Evolutionary conservation across 2,888 invertebrate genomes (phyloP).

Genomic region (Altica lythri): DNA sequence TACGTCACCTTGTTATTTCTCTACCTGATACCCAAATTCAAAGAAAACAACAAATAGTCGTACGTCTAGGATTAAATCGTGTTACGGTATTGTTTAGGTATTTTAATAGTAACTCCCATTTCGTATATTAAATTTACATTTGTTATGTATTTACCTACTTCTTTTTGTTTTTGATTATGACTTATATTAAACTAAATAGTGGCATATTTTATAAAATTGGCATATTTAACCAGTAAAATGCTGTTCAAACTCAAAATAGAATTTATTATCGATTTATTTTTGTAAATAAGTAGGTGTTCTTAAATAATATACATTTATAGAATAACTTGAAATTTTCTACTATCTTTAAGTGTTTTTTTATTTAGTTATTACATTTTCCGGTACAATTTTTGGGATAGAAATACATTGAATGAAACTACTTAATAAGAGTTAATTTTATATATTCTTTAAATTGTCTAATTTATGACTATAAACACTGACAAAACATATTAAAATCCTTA

Average conservation of each 20-base stretch:
- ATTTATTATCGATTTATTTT: slow-evolving; percentile 20
- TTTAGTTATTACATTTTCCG: no score
- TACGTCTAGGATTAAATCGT: slow-evolving; percentile 36
- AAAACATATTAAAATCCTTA: no score
- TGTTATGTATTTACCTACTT: no score
- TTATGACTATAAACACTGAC: no score
- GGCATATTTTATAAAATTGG: background rate
- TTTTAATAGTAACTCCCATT: slow-evolving; percentile 28
- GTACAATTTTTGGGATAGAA: no score
- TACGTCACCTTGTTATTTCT: slow-evolving; percentile 43
- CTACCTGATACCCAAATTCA: slow-evolving; percentile 40
- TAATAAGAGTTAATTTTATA: no score
- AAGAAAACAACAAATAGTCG: slow-evolving; percentile 36
- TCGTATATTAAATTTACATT: slow-evolving; percentile 12
- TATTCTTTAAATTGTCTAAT: no score
- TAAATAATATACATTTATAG: slow-evolving; percentile 14
- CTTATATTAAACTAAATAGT: no score
- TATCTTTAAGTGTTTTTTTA: no score
- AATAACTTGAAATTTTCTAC: no score
- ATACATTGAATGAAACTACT: no score
- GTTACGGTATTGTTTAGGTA: slow-evolving; percentile 44
- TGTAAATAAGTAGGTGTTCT: slow-evolving; percentile 22
- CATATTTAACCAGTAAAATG: background rate
- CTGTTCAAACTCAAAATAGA: slow-evolving; percentile 9
- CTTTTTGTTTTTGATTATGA: no score